These are phyloP conservation scores for Acleris cristana DNA, from an alignment of 2,888 invertebrate species.

Conservation along the genomic window DNA sequence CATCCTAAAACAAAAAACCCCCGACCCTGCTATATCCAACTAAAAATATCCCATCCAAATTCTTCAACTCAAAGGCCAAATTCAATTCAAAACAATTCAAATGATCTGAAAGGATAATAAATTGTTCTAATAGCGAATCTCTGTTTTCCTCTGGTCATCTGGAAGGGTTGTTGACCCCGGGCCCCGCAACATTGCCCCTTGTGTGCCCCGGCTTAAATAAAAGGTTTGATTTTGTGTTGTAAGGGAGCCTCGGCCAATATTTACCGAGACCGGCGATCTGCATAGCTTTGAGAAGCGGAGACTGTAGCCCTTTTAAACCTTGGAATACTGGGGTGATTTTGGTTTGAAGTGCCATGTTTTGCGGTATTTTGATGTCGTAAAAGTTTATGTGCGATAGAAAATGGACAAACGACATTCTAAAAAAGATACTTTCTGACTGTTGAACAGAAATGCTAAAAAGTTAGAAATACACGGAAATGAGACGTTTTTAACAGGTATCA, in stretches of 20 bases:
- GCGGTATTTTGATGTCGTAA: neutral
- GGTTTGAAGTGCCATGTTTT: conserved; percentile 12
- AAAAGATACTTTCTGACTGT: too few relatives aligned
- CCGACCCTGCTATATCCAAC: neutral
- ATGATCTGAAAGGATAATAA: conserved; percentile 53
- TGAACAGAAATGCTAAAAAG: too few relatives aligned
- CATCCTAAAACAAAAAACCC: conserved; percentile 6
- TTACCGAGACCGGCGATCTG: conserved; percentile 73
- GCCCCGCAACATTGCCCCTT: conserved; percentile 70
- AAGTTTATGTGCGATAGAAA: neutral
- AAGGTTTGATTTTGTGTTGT: conserved; percentile 84
- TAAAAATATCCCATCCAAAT: conserved; percentile 26
- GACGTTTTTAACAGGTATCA: too few relatives aligned
- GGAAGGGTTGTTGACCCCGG: conserved; percentile 74
- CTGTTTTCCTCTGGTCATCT: conserved; percentile 72
- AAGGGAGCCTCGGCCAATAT: conserved; percentile 77
- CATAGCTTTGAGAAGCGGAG: conserved; percentile 69
- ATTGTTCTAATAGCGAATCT: conserved; percentile 63
- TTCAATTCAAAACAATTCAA: conserved; percentile 45
- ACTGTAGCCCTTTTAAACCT: conserved; percentile 18
- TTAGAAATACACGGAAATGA: too few relatives aligned
- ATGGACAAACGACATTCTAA: too few relatives aligned
- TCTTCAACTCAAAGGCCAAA: conserved; percentile 30
- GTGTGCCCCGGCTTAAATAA: conserved; percentile 80
- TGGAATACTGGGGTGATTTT: conserved; percentile 13